A percentile compares a stretch with the other conserved stretches of the same genome.
phyloP scores from a whole-genome alignment of 2,797 vertebrate genomes.

The Channa striata region DNA sequence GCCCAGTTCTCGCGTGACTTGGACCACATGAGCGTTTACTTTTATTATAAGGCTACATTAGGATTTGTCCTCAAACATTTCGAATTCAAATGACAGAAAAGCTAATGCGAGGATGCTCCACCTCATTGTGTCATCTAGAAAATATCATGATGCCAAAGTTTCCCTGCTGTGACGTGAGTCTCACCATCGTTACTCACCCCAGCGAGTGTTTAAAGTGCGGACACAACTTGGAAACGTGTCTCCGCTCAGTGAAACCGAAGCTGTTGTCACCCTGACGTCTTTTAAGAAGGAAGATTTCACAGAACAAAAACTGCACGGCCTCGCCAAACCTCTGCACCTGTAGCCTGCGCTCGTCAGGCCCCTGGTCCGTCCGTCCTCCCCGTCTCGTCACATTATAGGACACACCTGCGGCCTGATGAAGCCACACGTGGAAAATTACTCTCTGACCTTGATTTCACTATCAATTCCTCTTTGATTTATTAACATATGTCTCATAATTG shows the following conservation, averaged over 20 bases:
- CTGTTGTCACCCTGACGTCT: neutral
- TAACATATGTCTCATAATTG: neutral
- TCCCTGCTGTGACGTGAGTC: neutral
- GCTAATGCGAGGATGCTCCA: neutral
- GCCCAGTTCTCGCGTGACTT: neutral
- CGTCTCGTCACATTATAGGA: neutral
- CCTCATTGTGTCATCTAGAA: neutral
- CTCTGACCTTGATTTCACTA: neutral
- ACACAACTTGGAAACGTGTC: neutral
- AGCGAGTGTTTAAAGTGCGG: neutral
- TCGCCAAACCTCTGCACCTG: neutral
- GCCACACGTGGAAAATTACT: neutral
- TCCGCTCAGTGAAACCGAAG: neutral
- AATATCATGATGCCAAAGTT: neutral
- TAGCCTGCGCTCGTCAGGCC: neutral
- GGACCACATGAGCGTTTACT: neutral
- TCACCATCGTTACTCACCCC: neutral
- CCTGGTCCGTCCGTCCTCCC: neutral
- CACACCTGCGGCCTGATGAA: no score
- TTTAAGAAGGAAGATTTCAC: neutral
- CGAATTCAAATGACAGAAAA: neutral
- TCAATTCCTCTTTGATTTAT: neutral
- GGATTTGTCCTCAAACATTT: neutral
- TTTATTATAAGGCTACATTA: neutral
- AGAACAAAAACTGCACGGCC: neutral